These are phyloP conservation scores for Characodon lateralis DNA, from an alignment of 2,797 vertebrate species.

Conservation along the genomic window DNA sequence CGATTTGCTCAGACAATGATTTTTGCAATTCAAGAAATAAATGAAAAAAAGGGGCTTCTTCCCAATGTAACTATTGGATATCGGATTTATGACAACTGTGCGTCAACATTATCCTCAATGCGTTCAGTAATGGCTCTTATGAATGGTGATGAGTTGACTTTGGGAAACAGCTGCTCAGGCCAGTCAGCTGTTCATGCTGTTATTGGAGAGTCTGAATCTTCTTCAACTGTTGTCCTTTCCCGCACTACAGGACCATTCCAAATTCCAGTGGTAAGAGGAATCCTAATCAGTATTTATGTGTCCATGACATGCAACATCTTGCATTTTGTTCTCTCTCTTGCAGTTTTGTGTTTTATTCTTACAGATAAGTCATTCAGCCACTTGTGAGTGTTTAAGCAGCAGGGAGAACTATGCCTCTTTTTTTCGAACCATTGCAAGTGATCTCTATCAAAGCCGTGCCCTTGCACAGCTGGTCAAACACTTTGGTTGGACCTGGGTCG, in stretches of 20 bases:
- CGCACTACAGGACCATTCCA: conserved; percentile 76
- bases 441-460: conserved; percentile 76
- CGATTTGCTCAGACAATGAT: conserved; percentile 81
- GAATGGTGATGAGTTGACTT: conserved; percentile 60
- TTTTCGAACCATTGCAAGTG: conserved; percentile 80
- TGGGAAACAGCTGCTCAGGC: conserved; percentile 57
- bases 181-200: conserved; percentile 76
- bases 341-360: conserved; percentile 7
- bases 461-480: conserved; percentile 76
- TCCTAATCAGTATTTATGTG: not conserved
- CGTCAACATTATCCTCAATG: conserved; percentile 74
- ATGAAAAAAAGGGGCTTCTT: conserved; percentile 70
- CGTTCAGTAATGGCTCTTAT: conserved; percentile 75
- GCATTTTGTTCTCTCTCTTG: not conserved
- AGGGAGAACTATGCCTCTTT: conserved; percentile 74
- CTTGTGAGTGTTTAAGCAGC: conserved; percentile 79
- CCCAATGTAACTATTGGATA: conserved; percentile 78
- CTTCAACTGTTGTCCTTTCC: conserved; percentile 76
- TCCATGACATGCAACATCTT: not conserved
- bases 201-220: conserved; percentile 81
- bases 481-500: conserved; percentile 83
- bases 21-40: conserved; percentile 81
- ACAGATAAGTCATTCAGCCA: conserved; percentile 80
- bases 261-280: conserved; percentile 76
- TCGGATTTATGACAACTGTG: conserved; percentile 80